Conservation (phyloP, 2,113 vertebrate genomes). For the Oplegnathus fasciatus region DNA sequence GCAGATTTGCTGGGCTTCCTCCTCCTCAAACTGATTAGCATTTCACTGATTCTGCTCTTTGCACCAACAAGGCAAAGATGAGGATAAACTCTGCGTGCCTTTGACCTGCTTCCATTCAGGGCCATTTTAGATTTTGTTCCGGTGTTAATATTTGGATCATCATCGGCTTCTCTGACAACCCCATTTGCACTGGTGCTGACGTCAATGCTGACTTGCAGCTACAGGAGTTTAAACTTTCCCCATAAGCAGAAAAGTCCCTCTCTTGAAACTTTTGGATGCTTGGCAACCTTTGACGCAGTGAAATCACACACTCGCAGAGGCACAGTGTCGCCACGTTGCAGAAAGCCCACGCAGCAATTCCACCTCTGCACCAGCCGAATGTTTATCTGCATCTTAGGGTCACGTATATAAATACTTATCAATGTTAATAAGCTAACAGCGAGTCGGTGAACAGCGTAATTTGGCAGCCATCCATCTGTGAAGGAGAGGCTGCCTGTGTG, state of each 20-base stretch:
- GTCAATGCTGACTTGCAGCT: slow-evolving; percentile 46
- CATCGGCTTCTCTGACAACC: slow-evolving; percentile 6
- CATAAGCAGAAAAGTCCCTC: slow-evolving; percentile 51
- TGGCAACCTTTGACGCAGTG: slow-evolving; percentile 7
- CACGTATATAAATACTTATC: slow-evolving; percentile 36
- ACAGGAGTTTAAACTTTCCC: slow-evolving; percentile 24
- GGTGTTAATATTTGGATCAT: slow-evolving; percentile 32
- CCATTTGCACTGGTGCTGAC: background rate
- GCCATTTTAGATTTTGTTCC: background rate
- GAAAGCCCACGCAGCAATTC: background rate
- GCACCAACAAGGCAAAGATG: slow-evolving; percentile 8
- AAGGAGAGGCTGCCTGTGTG: slow-evolving; percentile 22
- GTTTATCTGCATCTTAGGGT: slow-evolving; percentile 26
- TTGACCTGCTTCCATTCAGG: slow-evolving; percentile 13
- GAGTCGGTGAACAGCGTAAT: slow-evolving; percentile 39
- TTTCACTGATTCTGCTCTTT: slow-evolving; percentile 71
- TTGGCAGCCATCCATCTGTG: slow-evolving; percentile 48
- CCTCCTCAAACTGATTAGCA: slow-evolving; percentile 58
- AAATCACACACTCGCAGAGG: background rate
- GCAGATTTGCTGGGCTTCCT: slow-evolving; percentile 55
- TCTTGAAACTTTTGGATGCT: slow-evolving; percentile 10
- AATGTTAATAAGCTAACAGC: slow-evolving; percentile 53
- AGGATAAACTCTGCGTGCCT: slow-evolving; percentile 32
- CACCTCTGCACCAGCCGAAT: background rate
- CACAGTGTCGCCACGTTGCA: background rate